Conservation (phyloP, 2,113 vertebrate genomes). For the Columba janthina region DNA sequence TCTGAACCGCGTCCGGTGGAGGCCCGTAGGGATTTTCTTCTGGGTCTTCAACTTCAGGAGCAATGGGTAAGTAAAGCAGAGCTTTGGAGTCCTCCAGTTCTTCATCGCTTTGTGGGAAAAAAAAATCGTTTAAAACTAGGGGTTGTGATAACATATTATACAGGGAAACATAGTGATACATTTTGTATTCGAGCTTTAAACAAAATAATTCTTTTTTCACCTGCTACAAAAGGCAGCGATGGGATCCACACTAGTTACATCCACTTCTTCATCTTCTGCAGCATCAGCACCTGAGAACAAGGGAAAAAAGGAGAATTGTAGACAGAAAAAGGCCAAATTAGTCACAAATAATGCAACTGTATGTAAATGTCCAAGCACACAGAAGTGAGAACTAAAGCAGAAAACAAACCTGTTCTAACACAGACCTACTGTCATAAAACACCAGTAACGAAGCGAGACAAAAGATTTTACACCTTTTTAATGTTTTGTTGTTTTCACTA, state of each 20-base stretch:
- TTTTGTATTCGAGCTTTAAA: neutral
- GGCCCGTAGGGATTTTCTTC: slow-evolving; percentile 97
- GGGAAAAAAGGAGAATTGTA: neutral
- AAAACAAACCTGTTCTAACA: neutral
- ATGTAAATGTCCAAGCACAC: neutral
- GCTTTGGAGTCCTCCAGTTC: slow-evolving; percentile 95
- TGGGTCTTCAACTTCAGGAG: slow-evolving; percentile 96
- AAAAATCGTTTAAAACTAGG: neutral
- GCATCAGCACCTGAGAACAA: slow-evolving; percentile 87
- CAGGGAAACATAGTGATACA: no score
- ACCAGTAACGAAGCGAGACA: neutral
- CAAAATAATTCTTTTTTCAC: slow-evolving; percentile 45
- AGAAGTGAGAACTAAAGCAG: neutral
- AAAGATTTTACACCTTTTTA: neutral
- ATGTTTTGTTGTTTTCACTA: neutral
- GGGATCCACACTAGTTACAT: slow-evolving; percentile 95
- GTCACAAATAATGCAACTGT: neutral
- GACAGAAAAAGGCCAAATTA: neutral
- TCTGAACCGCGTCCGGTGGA: slow-evolving; percentile 87
- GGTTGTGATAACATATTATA: neutral
- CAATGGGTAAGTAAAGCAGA: slow-evolving; percentile 94
- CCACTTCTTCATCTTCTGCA: slow-evolving; percentile 96
- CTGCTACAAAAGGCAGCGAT: slow-evolving; percentile 97
- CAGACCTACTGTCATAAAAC: neutral
- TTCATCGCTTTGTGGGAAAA: slow-evolving; percentile 82